Percentiles rank a stretch among this genome's conserved stretches.
Conservation (phyloP, 53 echinoderm and acorn worm species). For the Holothuria scabra region DNA sequence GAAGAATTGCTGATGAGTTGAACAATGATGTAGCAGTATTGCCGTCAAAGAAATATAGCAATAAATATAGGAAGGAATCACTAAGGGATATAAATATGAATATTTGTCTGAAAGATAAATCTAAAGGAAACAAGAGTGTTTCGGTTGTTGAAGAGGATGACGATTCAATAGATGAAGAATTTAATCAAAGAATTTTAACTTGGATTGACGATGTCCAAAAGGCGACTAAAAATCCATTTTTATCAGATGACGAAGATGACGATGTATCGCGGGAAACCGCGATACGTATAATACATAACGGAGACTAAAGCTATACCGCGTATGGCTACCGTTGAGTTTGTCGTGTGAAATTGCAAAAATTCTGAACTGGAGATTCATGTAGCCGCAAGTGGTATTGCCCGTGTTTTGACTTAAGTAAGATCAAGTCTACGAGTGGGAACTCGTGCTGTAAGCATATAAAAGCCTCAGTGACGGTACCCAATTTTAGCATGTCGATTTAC, state of each 20-base stretch:
- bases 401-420: too few relatives aligned
- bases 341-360: too few relatives aligned
- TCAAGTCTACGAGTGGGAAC: too few relatives aligned
- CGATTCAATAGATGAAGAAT: background rate
- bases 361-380: too few relatives aligned
- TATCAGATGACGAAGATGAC: conserved; percentile 3
- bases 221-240: background rate
- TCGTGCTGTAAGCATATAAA: too few relatives aligned
- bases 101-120: too few relatives aligned
- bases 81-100: background rate
- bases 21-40: background rate
- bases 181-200: conserved; percentile 20
- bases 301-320: background rate
- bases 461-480: too few relatives aligned
- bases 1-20: background rate
- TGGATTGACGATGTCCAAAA: conserved; percentile 22
- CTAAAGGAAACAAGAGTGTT: too few relatives aligned
- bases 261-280: conserved; percentile 12
- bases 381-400: too few relatives aligned
- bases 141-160: background rate
- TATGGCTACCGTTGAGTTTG: too few relatives aligned
- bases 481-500: too few relatives aligned
- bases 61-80: background rate
- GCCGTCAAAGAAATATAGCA: background rate
- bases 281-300: conserved; percentile 11